phyloP scores from a whole-genome alignment of 2,888 invertebrate genomes.

The Meloe dianella region DNA sequence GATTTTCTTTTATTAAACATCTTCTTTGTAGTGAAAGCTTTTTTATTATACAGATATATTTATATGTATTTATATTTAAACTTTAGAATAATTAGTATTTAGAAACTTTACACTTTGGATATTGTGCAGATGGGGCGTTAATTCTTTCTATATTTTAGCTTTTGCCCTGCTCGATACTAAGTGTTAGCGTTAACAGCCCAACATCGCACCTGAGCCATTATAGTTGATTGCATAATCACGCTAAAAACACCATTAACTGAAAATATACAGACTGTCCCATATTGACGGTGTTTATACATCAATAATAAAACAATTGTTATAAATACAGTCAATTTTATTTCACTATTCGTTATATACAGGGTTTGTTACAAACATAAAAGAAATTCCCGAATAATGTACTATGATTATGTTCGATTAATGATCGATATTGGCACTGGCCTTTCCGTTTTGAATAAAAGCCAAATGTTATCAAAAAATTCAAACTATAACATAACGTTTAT shows the following conservation, averaged over 20 bases:
- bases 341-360: slow-evolving; percentile 53
- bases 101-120: slow-evolving; percentile 56
- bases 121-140: slow-evolving; percentile 41
- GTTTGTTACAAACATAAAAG: slow-evolving; percentile 51
- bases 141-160: slow-evolving; percentile 39
- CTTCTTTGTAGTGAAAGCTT: background rate
- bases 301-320: slow-evolving; percentile 35
- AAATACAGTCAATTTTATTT: slow-evolving; percentile 55
- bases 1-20: slow-evolving; percentile 25
- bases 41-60: background rate
- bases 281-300: background rate
- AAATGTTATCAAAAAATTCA: slow-evolving; percentile 34
- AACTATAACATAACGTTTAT: slow-evolving; percentile 36
- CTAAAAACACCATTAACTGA: slow-evolving; percentile 20
- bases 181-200: slow-evolving; percentile 29
- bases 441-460: slow-evolving; percentile 34
- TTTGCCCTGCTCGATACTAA: slow-evolving; percentile 36
- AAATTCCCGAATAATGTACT: slow-evolving; percentile 42
- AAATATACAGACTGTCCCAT: background rate
- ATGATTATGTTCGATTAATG: slow-evolving; percentile 36
- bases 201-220: slow-evolving; percentile 30
- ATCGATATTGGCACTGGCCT: slow-evolving; percentile 49
- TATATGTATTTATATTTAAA: slow-evolving; percentile 29
- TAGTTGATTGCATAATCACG: slow-evolving; percentile 31
- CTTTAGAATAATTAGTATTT: slow-evolving; percentile 47